Base-by-base conservation (phyloP, 2,797 vertebrate genomes). In the Peromyscus melanophrys region DNA sequence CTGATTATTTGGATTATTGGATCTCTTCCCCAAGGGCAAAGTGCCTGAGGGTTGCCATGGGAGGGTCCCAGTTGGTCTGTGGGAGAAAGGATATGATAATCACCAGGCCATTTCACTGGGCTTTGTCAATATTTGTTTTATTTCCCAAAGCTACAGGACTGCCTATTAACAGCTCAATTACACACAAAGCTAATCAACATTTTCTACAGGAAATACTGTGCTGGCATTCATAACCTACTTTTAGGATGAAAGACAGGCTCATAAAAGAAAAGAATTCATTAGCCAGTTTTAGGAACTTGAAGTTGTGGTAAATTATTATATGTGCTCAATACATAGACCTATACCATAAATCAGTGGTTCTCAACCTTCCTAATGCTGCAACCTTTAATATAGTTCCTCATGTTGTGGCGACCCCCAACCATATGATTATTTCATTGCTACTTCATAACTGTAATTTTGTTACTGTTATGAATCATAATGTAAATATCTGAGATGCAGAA, bases 171-270 rank as follows among this genome's bases (percentile, higher is more conserved):
- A 95, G 94, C 46, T 80, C 76, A 78, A 93, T 49, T 90, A 46
- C 63, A 93, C 94, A 97, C 94, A 97, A 97, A 91, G 37, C 92
- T 95, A 96, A 97, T 97, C 94, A 97, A 95, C 96, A 95, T 94
- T 96, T 96, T 97, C 92, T 93, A 92, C n/a, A 95, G 61, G 95
- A 96, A 92, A 91, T 91, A 84, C 34, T 63, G 49, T 83, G 59
- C 87, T 95, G 85, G 61, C 85, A 78, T 84, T 82, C 76, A 90
- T 96, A 96, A 92, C 65, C 76, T 85, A 94, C 75, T 96, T 97
- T 94, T 55, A 95, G 92, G 73, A 95, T 96, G 86, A 97, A 96
- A 96, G 92, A 75, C 43, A 88, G 61, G n/a, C 73, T 97, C 83
- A 88, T 89, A 87, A 92, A 43, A 94, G 31, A 90, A 96, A 59